These are phyloP conservation scores for Hermodice carunculata DNA, from an alignment of 2,888 invertebrate genomes.

Conservation along the genomic window DNA sequence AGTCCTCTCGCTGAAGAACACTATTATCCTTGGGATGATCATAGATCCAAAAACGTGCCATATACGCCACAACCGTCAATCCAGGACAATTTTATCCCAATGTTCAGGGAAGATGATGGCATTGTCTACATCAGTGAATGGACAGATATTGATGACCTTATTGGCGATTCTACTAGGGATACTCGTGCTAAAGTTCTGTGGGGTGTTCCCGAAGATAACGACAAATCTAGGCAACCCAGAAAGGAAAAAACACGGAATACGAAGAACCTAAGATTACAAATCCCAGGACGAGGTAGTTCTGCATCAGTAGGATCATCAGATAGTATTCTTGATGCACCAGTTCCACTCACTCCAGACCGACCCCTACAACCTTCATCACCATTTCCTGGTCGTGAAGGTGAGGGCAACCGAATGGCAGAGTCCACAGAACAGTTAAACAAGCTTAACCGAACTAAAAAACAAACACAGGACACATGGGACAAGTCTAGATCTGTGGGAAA, in stretches of 20 bases:
- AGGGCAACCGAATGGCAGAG: constrained; percentile 8
- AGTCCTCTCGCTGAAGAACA: constrained; percentile 5
- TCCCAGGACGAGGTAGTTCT: too few species aligned
- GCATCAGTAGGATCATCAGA: constrained; percentile 30
- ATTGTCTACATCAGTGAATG: constrained; percentile 27
- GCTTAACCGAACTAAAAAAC: too few species aligned
- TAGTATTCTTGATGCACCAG: constrained; percentile 44
- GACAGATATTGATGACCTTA: constrained; percentile 34
- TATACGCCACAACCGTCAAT: too few species aligned
- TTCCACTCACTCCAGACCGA: constrained; percentile 44
- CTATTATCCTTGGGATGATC: too few species aligned
- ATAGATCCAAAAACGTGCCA: too few species aligned
- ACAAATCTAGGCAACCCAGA: too few species aligned
- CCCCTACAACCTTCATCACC: constrained; percentile 37
- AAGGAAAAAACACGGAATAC: too few species aligned
- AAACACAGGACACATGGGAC: too few species aligned
- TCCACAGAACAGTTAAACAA: constrained; percentile 30
- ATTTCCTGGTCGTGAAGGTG: constrained; percentile 1
- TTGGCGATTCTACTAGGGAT: constrained; percentile 24
- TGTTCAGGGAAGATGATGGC: constrained; percentile 13
- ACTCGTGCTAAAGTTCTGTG: constrained; percentile 11
- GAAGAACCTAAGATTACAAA: too few species aligned
- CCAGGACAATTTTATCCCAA: too few species aligned
- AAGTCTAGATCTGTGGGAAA: constrained; percentile 21
- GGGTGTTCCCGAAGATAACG: too few species aligned